Percentiles rank a stretch among this genome's conserved stretches.
Evolutionary conservation across 2,888 invertebrate species (phyloP).

Genomic region (Aphodius sticticus): DNA sequence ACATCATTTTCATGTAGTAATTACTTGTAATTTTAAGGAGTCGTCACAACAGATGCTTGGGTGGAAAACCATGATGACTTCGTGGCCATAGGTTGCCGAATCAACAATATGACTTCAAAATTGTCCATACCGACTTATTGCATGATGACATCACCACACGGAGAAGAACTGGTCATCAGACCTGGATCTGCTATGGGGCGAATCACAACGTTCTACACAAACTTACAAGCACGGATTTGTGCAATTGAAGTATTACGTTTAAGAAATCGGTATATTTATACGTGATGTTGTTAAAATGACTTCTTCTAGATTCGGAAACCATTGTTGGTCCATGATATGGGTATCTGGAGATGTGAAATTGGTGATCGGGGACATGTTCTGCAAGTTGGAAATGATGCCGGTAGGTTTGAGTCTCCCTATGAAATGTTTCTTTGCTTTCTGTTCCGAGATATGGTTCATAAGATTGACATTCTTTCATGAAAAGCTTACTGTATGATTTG

Average conservation of each 20-base stretch:
- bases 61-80: slow-evolving; percentile 30
- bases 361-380: slow-evolving; percentile 16
- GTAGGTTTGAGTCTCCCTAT: slow-evolving; percentile 7
- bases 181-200: slow-evolving; percentile 33
- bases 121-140: slow-evolving; percentile 25
- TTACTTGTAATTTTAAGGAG: background rate
- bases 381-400: slow-evolving; percentile 28
- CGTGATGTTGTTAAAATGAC: background rate
- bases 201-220: slow-evolving; percentile 38
- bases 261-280: background rate
- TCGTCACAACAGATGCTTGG: slow-evolving; percentile 22
- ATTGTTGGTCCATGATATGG: slow-evolving; percentile 36
- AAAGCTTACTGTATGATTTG: too few relatives aligned
- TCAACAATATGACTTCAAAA: slow-evolving; percentile 15
- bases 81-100: slow-evolving; percentile 36
- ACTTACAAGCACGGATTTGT: slow-evolving; percentile 37
- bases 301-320: slow-evolving; percentile 37
- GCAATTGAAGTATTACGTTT: slow-evolving; percentile 37
- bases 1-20: too few relatives aligned
- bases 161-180: slow-evolving; percentile 21
- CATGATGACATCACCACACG: slow-evolving; percentile 37
- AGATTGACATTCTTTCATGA: too few relatives aligned
- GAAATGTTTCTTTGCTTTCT: too few relatives aligned
- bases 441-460: too few relatives aligned
- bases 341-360: slow-evolving; percentile 41